These are phyloP conservation scores for Ichneumoninae sp. DNA, from an alignment of 2,888 invertebrate species.

Conservation along the genomic window DNA sequence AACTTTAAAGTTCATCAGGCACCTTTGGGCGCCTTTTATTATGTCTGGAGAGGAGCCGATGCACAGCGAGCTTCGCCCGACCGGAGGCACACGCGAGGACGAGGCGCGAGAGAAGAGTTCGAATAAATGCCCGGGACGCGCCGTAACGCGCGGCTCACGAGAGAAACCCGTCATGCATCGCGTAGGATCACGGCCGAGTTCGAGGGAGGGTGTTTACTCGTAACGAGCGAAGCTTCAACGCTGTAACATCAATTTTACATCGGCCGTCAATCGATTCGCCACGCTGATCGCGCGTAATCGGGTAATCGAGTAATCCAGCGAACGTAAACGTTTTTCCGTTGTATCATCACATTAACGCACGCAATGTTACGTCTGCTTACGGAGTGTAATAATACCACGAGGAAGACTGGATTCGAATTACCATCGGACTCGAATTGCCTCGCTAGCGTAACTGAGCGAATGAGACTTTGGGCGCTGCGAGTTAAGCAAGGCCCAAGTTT, in stretches of 20 bases:
- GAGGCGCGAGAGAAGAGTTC: slow-evolving; percentile 8
- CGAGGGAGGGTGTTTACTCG: slow-evolving; percentile 6
- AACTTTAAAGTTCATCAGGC: slow-evolving; percentile 63
- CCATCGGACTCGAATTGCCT: slow-evolving; percentile 32
- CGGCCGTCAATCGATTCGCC: background rate
- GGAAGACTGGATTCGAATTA: slow-evolving; percentile 59
- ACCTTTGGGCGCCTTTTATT: slow-evolving; percentile 34
- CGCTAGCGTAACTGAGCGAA: background rate
- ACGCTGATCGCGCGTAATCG: background rate
- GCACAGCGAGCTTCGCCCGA: background rate
- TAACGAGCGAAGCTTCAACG: slow-evolving; percentile 40
- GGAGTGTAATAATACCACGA: slow-evolving; percentile 14
- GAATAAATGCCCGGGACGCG: slow-evolving; percentile 21
- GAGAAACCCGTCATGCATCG: slow-evolving; percentile 13
- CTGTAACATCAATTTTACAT: slow-evolving; percentile 19
- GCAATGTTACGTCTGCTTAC: background rate
- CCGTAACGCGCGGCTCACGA: background rate
- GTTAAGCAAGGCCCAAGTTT: slow-evolving; percentile 25
- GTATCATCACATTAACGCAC: background rate
- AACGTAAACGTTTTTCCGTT: background rate
- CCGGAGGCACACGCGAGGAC: slow-evolving; percentile 25
- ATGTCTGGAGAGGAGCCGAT: background rate
- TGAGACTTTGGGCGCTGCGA: slow-evolving; percentile 11
- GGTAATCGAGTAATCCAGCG: background rate
- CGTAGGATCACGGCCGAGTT: slow-evolving; percentile 34